Evolutionary conservation across 1,140 invertebrate genomes (phyloP).

Genomic region (Calosoma granatense): DNA sequence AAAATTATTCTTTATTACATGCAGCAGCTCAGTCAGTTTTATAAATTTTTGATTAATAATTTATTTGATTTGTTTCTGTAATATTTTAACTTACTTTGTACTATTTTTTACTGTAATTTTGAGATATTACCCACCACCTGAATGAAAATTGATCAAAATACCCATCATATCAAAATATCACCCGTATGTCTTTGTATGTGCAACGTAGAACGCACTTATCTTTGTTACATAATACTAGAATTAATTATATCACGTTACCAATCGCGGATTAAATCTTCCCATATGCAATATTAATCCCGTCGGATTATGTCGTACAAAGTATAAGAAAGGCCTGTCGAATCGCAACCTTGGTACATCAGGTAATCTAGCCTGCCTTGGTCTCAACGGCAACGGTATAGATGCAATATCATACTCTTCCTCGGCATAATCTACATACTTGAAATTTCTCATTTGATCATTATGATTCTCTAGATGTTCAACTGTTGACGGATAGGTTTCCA

Average conservation of each 20-base stretch:
- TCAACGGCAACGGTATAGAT: constrained; percentile 49
- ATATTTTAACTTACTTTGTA: too few relatives aligned
- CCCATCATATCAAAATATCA: too few relatives aligned
- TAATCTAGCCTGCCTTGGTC: constrained; percentile 57
- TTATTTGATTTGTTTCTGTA: too few relatives aligned
- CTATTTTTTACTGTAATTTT: too few relatives aligned
- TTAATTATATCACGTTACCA: constrained; percentile 46
- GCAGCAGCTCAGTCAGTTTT: too few relatives aligned
- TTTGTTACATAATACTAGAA: not conserved
- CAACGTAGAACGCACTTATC: too few relatives aligned
- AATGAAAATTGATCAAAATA: too few relatives aligned
- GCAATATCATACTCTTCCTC: constrained; percentile 41
- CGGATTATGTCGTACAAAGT: constrained; percentile 76
- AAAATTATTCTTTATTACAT: too few relatives aligned
- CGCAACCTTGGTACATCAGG: constrained; percentile 61
- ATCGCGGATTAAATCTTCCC: constrained; percentile 72
- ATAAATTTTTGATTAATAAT: too few relatives aligned
- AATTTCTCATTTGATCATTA: constrained; percentile 14
- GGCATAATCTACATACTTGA: constrained; percentile 26
- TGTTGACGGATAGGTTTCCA: constrained; percentile 64
- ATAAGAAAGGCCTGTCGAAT: constrained; percentile 76
- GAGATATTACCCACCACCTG: too few relatives aligned
- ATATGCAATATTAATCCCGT: constrained; percentile 76
- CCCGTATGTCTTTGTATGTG: too few relatives aligned
- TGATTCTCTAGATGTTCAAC: constrained; percentile 18